Evolutionary conservation across 2,113 vertebrate genomes (phyloP).

Genomic region (Crotophaga sulcirostris): DNA sequence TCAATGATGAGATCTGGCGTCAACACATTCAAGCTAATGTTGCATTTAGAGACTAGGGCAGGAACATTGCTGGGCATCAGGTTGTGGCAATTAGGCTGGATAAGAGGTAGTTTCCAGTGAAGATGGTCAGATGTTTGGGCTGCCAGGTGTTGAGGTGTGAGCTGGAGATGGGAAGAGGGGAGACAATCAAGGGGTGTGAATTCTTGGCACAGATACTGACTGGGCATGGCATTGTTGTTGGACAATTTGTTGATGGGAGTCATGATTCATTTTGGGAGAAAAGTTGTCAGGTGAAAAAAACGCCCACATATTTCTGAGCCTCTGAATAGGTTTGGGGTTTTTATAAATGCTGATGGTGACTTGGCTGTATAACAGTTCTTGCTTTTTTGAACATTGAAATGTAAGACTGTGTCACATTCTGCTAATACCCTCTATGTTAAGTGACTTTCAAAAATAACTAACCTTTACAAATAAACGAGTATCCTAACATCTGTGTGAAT

Average conservation of each 20-base stretch:
- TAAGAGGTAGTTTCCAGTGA: not conserved
- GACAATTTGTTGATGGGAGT: not conserved
- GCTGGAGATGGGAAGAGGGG: not conserved
- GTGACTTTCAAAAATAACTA: slow-evolving; percentile 68
- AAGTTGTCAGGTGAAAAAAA: not conserved
- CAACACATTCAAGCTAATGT: not conserved
- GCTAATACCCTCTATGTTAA: slow-evolving; percentile 34
- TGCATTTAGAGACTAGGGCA: not conserved
- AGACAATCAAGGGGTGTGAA: not conserved
- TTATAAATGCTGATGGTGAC: not conserved
- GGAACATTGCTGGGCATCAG: not conserved
- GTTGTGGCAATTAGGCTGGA: not conserved
- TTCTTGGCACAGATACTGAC: not conserved
- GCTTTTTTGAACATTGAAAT: slow-evolving; percentile 38
- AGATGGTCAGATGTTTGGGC: not conserved
- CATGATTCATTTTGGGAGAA: not conserved
- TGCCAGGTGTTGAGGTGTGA: not conserved
- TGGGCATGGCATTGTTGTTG: not conserved
- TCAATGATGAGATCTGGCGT: not conserved
- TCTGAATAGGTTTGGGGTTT: slow-evolving; percentile 18
- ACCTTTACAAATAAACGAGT: slow-evolving; percentile 4
- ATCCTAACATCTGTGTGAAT: slow-evolving; percentile 50
- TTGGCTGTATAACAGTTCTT: slow-evolving; percentile 27
- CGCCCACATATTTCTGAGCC: not conserved
- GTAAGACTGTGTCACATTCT: slow-evolving; percentile 45